phyloP scores from a whole-genome alignment of 2,888 invertebrate species.

The Scaptomyza polygonia region DNA sequence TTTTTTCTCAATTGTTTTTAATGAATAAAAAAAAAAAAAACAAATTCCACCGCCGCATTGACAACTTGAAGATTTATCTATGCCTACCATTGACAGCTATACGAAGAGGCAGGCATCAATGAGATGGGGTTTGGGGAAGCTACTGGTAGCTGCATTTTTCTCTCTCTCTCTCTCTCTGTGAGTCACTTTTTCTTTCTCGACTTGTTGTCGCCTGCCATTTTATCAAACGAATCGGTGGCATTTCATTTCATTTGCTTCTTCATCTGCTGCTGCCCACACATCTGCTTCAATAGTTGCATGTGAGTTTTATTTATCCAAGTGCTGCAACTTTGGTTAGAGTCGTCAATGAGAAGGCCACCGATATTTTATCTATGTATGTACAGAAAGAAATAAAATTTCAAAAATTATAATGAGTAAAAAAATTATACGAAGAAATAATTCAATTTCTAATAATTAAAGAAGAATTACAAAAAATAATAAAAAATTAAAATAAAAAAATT shows the following conservation, averaged over 20 bases:
- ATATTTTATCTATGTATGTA: conserved; percentile 67
- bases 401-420: not conserved
- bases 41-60: conserved; percentile 49
- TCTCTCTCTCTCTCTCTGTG: conserved; percentile 35
- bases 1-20: conserved; percentile 15
- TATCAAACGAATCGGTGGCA: conserved; percentile 77
- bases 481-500: too few relatives aligned
- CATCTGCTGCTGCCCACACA: conserved; percentile 62
- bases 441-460: too few relatives aligned
- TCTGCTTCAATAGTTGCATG: conserved; percentile 23
- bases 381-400: not conserved
- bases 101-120: conserved; percentile 43
- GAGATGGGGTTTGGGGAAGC: conserved; percentile 8
- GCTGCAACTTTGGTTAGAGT: conserved; percentile 39
- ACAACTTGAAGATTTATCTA: conserved; percentile 63
- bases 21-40: conserved; percentile 31
- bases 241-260: conserved; percentile 61
- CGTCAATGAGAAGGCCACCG: conserved; percentile 57
- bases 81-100: conserved; percentile 50
- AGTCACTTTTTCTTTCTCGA: conserved; percentile 72
- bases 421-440: too few relatives aligned
- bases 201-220: conserved; percentile 74
- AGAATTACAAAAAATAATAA: too few relatives aligned
- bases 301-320: conserved; percentile 5
- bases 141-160: conserved; percentile 13